A percentile compares a stretch with the other conserved stretches of the same genome.
Evolutionary conservation across 1,140 invertebrate species (phyloP).

Genomic region (Tyrophagus putrescentiae): DNA sequence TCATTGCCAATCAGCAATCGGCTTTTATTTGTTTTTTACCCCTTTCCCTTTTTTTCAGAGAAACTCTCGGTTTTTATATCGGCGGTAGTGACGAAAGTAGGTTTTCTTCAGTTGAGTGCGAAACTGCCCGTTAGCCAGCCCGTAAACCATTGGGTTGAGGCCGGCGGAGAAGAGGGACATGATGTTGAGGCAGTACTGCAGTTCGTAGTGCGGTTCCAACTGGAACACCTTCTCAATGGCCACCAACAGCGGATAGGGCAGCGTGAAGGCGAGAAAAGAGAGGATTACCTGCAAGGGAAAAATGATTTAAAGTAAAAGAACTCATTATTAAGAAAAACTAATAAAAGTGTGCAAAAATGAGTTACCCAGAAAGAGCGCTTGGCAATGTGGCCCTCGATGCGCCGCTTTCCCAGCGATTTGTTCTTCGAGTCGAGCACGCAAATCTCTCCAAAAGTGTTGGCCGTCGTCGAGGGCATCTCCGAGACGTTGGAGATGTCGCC

Average conservation of each 20-base stretch:
- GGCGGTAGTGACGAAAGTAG: conserved; percentile 7
- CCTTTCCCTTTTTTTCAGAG: no score
- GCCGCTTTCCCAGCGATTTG: conserved; percentile 1
- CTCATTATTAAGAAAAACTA: no score
- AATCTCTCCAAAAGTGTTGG: conserved; percentile 15
- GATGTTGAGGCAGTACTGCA: conserved; percentile 9
- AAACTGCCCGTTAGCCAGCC: conserved; percentile 15
- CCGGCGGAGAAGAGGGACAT: conserved; percentile 9
- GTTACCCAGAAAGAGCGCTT: conserved; percentile 15
- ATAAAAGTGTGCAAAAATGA: no score
- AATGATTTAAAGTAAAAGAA: no score
- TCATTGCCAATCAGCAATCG: no score
- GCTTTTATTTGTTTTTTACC: no score
- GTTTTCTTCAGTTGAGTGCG: conserved; percentile 3
- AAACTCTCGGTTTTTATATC: conserved; percentile 12
- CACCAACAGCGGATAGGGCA: conserved; percentile 15
- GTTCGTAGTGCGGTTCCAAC: not conserved
- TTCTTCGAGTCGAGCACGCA: conserved; percentile 16
- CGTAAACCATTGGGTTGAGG: conserved; percentile 12
- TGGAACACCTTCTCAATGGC: conserved; percentile 6
- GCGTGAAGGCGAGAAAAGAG: conserved; percentile 7
- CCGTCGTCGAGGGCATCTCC: conserved; percentile 9
- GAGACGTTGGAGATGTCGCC: conserved; percentile 3
- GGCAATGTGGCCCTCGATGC: conserved; percentile 15
- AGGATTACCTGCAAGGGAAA: no score